Conservation (phyloP, 2,888 invertebrate species). For the Seira ritae region DNA sequence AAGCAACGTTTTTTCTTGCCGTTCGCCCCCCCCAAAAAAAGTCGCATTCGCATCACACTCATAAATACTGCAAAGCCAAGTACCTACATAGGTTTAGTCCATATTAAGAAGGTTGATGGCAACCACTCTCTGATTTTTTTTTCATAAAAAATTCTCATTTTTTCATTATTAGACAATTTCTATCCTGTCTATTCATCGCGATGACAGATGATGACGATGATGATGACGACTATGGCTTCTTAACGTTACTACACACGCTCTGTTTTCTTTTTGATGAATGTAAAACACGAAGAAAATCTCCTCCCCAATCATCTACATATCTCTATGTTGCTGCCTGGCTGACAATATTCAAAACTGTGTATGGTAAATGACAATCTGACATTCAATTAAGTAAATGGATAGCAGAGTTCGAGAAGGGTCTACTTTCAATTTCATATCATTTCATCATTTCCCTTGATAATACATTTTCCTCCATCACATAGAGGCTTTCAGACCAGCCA, state of each 20-base stretch:
- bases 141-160: too few relatives aligned
- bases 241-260: background rate
- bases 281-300: too few relatives aligned
- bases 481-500: background rate
- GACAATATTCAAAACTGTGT: background rate
- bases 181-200: conserved; percentile 1
- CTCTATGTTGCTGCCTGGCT: background rate
- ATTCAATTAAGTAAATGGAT: conserved; percentile 64
- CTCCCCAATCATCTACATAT: background rate
- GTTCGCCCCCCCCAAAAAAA: too few relatives aligned
- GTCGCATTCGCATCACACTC: too few relatives aligned
- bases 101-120: too few relatives aligned
- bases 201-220: background rate
- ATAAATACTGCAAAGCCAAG: too few relatives aligned
- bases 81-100: too few relatives aligned
- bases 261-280: background rate
- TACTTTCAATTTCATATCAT: conserved; percentile 49
- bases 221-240: background rate
- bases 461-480: conserved; percentile 17
- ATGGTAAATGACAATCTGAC: conserved; percentile 44
- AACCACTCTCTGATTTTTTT: too few relatives aligned
- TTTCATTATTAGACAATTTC: background rate
- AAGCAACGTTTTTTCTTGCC: too few relatives aligned
- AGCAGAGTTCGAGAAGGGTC: conserved; percentile 20
- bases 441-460: conserved; percentile 53